phyloP scores from a whole-genome alignment of 2,113 vertebrate genomes.

The Gnathonemus echidnorhynchus region DNA sequence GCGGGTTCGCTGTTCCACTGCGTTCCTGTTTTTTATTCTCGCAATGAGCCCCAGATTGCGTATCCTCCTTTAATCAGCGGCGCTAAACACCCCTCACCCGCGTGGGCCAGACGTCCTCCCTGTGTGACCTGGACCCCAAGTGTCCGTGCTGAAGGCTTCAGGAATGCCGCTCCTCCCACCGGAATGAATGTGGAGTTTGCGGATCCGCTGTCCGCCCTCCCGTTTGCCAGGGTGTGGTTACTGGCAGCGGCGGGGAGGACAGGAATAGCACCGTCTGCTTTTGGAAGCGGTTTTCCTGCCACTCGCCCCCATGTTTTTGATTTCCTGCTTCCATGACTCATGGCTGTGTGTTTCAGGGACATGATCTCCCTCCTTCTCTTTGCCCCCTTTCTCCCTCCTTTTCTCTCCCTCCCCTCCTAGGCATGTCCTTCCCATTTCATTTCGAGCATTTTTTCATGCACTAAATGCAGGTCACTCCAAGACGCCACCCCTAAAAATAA shows the following conservation, averaged over 20 bases:
- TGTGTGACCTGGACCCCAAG: not conserved
- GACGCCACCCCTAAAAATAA: not conserved
- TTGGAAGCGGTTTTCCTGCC: not conserved
- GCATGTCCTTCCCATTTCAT: constrained; percentile 23
- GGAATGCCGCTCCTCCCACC: not conserved
- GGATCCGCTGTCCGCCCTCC: not conserved
- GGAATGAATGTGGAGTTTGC: not conserved
- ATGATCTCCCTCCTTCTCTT: constrained; percentile 14
- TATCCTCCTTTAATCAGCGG: not conserved
- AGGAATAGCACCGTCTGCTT: not conserved
- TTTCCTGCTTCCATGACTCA: not conserved
- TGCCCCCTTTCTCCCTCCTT: not conserved
- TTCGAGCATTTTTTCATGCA: not conserved
- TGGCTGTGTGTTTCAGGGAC: not conserved
- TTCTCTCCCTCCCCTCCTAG: not conserved
- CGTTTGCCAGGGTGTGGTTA: not conserved
- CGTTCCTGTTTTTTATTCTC: not conserved
- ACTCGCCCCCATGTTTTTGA: not conserved
- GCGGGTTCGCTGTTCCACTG: constrained; percentile 67
- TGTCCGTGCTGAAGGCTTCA: not conserved
- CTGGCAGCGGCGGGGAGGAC: not conserved
- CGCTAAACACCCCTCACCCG: not conserved
- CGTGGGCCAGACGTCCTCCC: not conserved
- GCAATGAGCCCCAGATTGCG: not conserved
- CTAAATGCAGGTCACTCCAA: constrained; percentile 7